Conservation (phyloP, 2,888 invertebrate species). For the Synergus japonicus region DNA sequence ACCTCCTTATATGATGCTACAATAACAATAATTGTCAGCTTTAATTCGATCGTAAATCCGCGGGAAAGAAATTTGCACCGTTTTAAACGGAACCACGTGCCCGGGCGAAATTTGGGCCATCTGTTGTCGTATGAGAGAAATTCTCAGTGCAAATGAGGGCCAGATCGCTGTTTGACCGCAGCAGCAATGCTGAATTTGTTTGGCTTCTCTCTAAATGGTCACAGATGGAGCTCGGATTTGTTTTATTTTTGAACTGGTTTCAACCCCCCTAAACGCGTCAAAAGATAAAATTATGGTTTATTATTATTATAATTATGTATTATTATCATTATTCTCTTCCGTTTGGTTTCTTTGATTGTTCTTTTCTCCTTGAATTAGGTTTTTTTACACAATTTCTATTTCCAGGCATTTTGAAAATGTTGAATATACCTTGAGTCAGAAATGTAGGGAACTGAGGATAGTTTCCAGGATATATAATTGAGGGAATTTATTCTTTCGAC, state of each 20-base stretch:
- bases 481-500: not conserved
- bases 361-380: not conserved
- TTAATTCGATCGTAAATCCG: conserved; percentile 75
- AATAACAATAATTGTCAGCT: conserved; percentile 77
- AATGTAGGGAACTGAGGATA: not conserved
- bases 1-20: conserved; percentile 76
- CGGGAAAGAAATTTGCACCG: conserved; percentile 64
- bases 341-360: not conserved
- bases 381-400: not conserved
- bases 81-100: conserved; percentile 56
- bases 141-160: conserved; percentile 51
- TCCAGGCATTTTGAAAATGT: too few relatives aligned
- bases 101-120: conserved; percentile 64
- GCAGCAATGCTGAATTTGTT: conserved; percentile 44
- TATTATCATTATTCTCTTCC: too few relatives aligned
- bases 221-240: conserved; percentile 64
- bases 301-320: too few relatives aligned
- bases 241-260: conserved; percentile 29
- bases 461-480: not conserved
- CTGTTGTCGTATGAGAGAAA: conserved; percentile 66
- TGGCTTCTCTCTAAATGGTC: conserved; percentile 47
- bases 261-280: not conserved
- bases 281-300: not conserved
- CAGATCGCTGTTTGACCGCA: conserved; percentile 57
- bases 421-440: not conserved